Evolutionary conservation across 2,888 invertebrate species (phyloP), one percentile per base, ranked within the genome.

Genomic region (Spicauda simplicius): DNA sequence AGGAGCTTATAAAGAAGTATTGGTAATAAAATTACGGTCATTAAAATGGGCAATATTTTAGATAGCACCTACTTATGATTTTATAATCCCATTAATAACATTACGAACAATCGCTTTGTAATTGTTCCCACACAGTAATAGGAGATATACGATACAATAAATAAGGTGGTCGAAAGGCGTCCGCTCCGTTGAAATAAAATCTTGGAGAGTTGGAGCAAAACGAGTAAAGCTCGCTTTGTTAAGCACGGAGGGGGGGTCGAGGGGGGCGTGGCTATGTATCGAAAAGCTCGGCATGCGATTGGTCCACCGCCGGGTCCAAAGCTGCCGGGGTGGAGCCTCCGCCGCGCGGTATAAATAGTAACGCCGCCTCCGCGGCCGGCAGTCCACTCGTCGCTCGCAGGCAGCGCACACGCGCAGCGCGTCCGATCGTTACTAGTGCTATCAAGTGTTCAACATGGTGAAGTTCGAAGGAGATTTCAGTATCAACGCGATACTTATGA

Each of bases 401-500:
- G 73, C 71, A 75, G 80, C 83, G 84, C 87, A 86, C 88, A 48
- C 48, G 48, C 48, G 48, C 48, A 48, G 48, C 48, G 86, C 83
- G 76, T 79, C 80, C 79, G 74, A 69, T 71, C 74, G 75, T 72
- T 68, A 61, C 69, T 60, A 76, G 74, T 76, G 77, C 81, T 81
- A 48, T 57, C 75, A 79, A 87, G 87, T 89, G 88, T 75, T 73
- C 82, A 91, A 79, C 74, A 93, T 93, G 93, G 93, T 92, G 90
- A 93, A 93, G 88, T 91, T 93, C 77, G 91, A 91, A 90, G 96
- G 96, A 77, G 96, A 95, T 84, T 97, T 97, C 87, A 97, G 96
- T 84, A 97, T 97, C 72, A 96, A 96, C 80, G 95, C 96, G 55
- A 96, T 97, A 79, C 87, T 97, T 60, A 97, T 97, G 71, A 91